Base-by-base conservation (phyloP, 2,113 vertebrate genomes). In the Cinclus cinclus region DNA sequence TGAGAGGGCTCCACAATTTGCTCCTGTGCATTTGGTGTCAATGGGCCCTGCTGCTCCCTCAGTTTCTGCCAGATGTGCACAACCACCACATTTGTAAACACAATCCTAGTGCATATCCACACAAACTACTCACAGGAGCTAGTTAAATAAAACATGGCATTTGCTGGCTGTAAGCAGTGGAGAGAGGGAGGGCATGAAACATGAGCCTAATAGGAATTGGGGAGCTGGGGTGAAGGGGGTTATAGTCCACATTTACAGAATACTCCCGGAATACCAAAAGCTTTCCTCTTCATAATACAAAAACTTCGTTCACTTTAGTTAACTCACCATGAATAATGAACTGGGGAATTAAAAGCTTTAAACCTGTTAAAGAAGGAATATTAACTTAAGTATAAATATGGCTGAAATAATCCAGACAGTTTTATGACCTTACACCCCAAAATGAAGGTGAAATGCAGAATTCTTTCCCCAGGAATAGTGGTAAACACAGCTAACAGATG, bases 361-460 rank as follows among this genome's bases (percentile, higher is more conserved):
- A 98, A 98, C 96, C 97, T 98, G 98, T 98, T 98, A 98, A 97
- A 98, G 97, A 96, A 98, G 97, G 95, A 98, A 98, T 98, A 98
- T 98, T 98, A 98, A 98, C 94, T 98, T 97, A 95, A 97, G 95
- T 97, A 98, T 98, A 98, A 98, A 98, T 98, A 98, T 98, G 97
- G 95, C 96, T 97, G 97, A 98, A 98, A 98, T 98, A 98, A 98
- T 98, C 96, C 98, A 98, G 98, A 98, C 98, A 98, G 98, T 98
- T 98, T 98, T 98, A 98, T 98, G 98, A 98, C 97, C 98, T 98
- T 98, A 97, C 96, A 97, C 97, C 98, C 97, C 95, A 93, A 98
- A 98, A 98, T 93, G 97, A 98, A 98, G 98, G 98, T 98, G 96
- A 98, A 98, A 98, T 47, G 82, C 94, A 97, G 97, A 98, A 98